phyloP scores from a whole-genome alignment of 2,888 invertebrate genomes.

The Eurytoma adleriae region DNA sequence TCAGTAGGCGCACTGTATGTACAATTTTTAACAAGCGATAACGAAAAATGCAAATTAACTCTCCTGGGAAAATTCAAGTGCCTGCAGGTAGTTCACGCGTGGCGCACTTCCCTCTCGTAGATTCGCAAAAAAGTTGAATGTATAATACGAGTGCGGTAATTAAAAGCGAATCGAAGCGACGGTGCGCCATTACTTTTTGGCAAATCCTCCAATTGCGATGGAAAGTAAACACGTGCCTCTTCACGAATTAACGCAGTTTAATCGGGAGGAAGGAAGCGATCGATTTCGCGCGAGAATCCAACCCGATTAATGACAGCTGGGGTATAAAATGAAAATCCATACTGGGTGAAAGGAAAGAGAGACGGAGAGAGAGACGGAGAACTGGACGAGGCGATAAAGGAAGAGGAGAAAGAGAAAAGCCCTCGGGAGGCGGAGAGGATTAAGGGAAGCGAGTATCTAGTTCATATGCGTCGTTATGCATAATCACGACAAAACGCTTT shows the following conservation, averaged over 20 bases:
- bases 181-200: constrained; percentile 30
- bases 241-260: constrained; percentile 35
- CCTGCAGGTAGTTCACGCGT: neutral
- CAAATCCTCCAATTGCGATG: constrained; percentile 8
- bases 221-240: neutral
- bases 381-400: neutral
- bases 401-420: neutral
- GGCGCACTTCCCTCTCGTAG: neutral
- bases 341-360: neutral
- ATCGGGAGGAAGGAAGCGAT: constrained; percentile 40
- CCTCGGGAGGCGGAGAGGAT: constrained; percentile 18
- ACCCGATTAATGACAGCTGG: constrained; percentile 46
- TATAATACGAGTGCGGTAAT: constrained; percentile 33
- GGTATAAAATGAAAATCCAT: constrained; percentile 22
- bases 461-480: constrained; percentile 55
- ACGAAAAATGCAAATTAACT: constrained; percentile 22
- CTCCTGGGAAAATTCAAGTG: constrained; percentile 15
- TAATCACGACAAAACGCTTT: constrained; percentile 56
- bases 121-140: constrained; percentile 24
- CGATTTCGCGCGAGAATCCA: constrained; percentile 22
- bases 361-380: neutral
- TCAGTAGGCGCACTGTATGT: neutral
- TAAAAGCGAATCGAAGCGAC: constrained; percentile 6
- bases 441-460: constrained; percentile 40
- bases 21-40: constrained; percentile 1